Evolutionary conservation across 2,888 invertebrate species (phyloP).

Genomic region (Agrenia bidenticulata): DNA sequence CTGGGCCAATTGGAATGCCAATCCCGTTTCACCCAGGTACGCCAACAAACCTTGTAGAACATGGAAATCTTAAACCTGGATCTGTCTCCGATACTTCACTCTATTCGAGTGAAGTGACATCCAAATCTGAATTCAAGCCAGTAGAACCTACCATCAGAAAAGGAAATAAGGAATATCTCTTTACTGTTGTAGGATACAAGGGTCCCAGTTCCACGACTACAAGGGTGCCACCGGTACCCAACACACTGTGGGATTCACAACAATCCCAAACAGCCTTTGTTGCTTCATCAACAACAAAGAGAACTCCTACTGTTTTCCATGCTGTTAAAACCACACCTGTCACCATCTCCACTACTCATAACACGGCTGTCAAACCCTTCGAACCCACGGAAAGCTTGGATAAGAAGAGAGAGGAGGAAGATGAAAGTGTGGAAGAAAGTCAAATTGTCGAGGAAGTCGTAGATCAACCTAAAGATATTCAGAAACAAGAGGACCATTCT

Average conservation of each 20-base stretch:
- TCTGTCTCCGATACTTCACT: slow-evolving; percentile 29
- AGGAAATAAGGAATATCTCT: slow-evolving; percentile 31
- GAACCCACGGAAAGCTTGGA: slow-evolving; percentile 45
- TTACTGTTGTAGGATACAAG: slow-evolving; percentile 36
- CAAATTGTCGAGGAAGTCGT: slow-evolving; percentile 10
- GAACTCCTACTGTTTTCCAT: slow-evolving; percentile 41
- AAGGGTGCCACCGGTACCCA: slow-evolving; percentile 18
- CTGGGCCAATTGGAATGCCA: slow-evolving; percentile 9
- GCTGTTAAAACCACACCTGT: slow-evolving; percentile 45
- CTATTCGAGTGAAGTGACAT: slow-evolving; percentile 38
- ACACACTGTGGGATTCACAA: neutral
- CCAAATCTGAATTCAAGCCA: slow-evolving; percentile 46
- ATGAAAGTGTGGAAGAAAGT: slow-evolving; percentile 8
- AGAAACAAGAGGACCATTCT: neutral
- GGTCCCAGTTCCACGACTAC: slow-evolving; percentile 28
- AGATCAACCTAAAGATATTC: neutral
- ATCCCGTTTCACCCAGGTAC: slow-evolving; percentile 9
- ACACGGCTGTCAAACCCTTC: slow-evolving; percentile 43
- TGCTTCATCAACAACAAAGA: slow-evolving; percentile 20
- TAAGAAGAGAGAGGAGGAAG: slow-evolving; percentile 15
- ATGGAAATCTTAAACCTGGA: slow-evolving; percentile 33
- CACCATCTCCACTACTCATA: slow-evolving; percentile 41
- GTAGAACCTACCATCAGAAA: slow-evolving; percentile 3
- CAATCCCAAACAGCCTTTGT: neutral
- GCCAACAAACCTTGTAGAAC: neutral